Evolutionary conservation across 2,113 vertebrate genomes (phyloP).

Genomic region (Vidua macroura): DNA sequence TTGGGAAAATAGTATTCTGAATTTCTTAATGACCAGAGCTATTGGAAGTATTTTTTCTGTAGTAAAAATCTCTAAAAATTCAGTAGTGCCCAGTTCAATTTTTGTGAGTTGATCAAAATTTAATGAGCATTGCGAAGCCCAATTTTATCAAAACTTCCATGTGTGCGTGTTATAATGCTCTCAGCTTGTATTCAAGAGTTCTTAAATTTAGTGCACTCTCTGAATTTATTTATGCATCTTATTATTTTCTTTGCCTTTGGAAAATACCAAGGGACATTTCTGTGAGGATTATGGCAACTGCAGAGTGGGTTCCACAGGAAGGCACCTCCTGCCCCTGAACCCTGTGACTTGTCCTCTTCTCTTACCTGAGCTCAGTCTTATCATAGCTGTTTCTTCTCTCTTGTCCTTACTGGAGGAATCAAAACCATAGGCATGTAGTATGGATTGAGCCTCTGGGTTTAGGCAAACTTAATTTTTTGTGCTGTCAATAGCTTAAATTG

Average conservation of each 20-base stretch:
- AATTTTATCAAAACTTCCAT: background rate
- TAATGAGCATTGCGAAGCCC: background rate
- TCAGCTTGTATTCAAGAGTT: background rate
- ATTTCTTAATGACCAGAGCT: background rate
- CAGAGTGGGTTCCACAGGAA: background rate
- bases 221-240: background rate
- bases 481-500: background rate
- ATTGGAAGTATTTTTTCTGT: background rate
- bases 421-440: background rate
- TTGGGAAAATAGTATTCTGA: background rate
- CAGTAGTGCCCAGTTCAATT: background rate
- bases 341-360: background rate
- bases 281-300: background rate
- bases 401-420: background rate
- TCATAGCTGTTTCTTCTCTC: background rate
- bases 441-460: background rate
- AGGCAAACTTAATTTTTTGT: background rate
- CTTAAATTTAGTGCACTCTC: background rate
- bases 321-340: fast-evolving
- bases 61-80: background rate
- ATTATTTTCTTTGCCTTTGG: background rate
- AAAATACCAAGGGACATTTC: background rate
- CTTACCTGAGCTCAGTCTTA: background rate
- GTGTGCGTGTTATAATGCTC: background rate
- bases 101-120: background rate